phyloP scores from a whole-genome alignment of 2,888 invertebrate species.

The Iselma pallidipennis region DNA sequence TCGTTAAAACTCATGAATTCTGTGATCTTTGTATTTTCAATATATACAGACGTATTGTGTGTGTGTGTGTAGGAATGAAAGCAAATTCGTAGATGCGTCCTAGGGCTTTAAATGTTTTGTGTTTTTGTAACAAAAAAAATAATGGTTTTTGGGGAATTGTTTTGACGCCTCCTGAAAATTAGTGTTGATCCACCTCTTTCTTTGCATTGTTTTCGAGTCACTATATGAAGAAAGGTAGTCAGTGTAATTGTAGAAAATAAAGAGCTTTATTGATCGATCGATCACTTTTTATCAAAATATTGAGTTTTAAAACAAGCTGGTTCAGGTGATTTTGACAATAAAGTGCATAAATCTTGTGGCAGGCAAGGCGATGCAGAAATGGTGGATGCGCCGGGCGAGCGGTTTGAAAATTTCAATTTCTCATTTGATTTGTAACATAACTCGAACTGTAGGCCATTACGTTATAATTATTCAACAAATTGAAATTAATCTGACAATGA shows the following conservation, averaged over 20 bases:
- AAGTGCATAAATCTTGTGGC: too few species aligned
- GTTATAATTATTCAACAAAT: constrained; percentile 8
- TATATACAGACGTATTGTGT: too few species aligned
- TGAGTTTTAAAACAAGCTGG: too few species aligned
- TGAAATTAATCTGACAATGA: constrained; percentile 2
- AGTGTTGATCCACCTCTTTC: too few species aligned
- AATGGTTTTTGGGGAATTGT: not conserved
- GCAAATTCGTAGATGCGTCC: not conserved
- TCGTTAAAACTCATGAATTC: not conserved
- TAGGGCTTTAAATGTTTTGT: not conserved
- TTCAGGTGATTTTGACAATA: too few species aligned
- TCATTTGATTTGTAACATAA: not conserved
- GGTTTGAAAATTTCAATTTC: not conserved
- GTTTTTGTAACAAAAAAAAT: not conserved
- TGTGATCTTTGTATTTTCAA: not conserved
- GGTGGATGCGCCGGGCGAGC: not conserved
- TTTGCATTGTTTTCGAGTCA: too few species aligned
- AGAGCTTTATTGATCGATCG: too few species aligned
- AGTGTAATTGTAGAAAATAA: too few species aligned
- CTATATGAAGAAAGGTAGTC: too few species aligned
- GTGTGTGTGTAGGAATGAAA: not conserved
- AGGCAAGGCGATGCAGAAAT: too few species aligned
- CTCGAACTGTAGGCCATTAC: constrained; percentile 1
- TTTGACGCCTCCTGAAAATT: not conserved
- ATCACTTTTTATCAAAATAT: too few species aligned